Evolutionary conservation across 2,888 invertebrate genomes (phyloP), one percentile per base, ranked within the genome.

Genomic region (Yponomeuta malinellus): DNA sequence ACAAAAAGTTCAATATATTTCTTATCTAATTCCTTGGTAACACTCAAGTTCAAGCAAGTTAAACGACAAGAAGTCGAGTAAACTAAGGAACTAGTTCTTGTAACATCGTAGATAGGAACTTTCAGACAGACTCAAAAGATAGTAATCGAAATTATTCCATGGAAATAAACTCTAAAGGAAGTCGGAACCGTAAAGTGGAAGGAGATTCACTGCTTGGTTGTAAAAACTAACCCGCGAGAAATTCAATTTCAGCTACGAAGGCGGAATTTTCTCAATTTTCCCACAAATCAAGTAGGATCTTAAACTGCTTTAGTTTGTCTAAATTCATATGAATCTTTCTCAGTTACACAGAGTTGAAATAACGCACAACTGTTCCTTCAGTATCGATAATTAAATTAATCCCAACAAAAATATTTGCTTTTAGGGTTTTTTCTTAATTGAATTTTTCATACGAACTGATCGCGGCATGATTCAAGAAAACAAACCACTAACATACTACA

Each of bases 41-140:
- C 64, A 10, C 29, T n/a, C 12, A 29, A 59, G 52, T 59, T 59
- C 29, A 64, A 29, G 9, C 64, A 64, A 64, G 8, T 64, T 63
- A 63, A 31, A 29, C 10, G 1, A 29, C 10, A 29, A 59, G 15
- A 59, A 59, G 52, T 59, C 52, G 52, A 59, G 52, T 59, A 15
- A 59, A 59, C 52, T 15, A 59, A 59, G 52, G 52, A 59, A 59
- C 52, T 59, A 59, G 52, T 59, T 59, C 52, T 59, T 59, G 52
- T 59, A 59, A 59, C 52, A 59, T 59, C 52, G 15, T 15, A 59
- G 52, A 12, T 59, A 59, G 52, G 12, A 59, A 59, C 52, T 59
- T 59, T 8, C 52, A 15, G 52, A 59, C 52, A 59, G 52, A 59
- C 52, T 59, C 52, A 59, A 59, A 59, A 59, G 52, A 59, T 59